Conservation (phyloP, 2,113 vertebrate genomes). For the Dipodomys stephensi region DNA sequence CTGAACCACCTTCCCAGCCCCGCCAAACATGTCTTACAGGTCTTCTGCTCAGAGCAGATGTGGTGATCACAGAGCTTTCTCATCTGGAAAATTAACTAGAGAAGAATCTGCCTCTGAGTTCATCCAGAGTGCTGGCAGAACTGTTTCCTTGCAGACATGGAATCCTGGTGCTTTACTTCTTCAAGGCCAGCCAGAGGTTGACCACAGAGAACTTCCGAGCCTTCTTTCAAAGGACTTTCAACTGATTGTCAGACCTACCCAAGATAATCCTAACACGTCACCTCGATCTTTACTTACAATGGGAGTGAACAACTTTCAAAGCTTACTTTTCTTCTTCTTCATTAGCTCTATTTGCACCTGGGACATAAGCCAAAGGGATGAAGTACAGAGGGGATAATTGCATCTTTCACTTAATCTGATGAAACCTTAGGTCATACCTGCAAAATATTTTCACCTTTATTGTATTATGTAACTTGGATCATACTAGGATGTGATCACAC, state of each 20-base stretch:
- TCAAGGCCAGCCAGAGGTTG: neutral
- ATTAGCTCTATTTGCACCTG: slow-evolving; percentile 14
- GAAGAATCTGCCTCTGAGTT: neutral
- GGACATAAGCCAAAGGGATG: neutral
- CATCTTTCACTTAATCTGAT: neutral
- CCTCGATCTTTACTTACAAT: neutral
- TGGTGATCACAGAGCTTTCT: neutral
- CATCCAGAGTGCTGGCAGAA: neutral
- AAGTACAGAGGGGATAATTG: neutral
- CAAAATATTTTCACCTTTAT: neutral
- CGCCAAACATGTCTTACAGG: neutral
- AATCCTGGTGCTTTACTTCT: too few relatives aligned
- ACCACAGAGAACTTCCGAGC: neutral
- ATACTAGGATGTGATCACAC: neutral
- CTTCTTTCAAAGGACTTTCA: neutral
- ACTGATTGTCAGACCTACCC: neutral
- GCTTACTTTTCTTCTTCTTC: neutral
- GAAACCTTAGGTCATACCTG: neutral
- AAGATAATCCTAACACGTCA: neutral
- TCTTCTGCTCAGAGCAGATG: neutral
- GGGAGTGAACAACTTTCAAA: neutral
- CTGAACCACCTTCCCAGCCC: too few relatives aligned
- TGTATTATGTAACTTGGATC: neutral
- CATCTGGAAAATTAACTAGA: neutral
- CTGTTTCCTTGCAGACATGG: neutral